Evolutionary conservation across 2,888 invertebrate genomes (phyloP), one percentile per base, ranked within the genome.

Genomic region (Drosophila greeni): DNA sequence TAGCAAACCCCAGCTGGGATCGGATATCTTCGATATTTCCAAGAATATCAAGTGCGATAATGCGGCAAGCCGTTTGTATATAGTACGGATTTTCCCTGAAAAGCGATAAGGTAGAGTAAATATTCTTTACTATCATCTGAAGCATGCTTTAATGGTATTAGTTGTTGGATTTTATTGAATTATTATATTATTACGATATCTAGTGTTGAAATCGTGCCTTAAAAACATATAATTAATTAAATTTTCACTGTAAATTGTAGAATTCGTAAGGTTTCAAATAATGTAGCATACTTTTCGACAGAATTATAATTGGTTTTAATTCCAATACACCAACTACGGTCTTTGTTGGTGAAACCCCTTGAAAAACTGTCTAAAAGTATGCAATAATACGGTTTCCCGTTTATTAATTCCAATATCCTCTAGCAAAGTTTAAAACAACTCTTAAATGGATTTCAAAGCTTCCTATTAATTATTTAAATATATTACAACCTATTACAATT

Each of bases 11-110:
- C n/a, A 0, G 11, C 18, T 24, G 11, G 55, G 23, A 53, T 56
- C 54, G 39, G 14, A 53, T 53, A 23, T 37, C 53, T 16, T n/a
- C 6, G 42, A 39, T 53, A 56, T 8, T 54, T 53, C 54, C 53
- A 31, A 31, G 55, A 31, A 53, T 14, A 23, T 24, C 7, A 49
- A 29, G 7, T 14, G 23, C 16, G 56, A 56, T 39, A 53, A 52
- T 5, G 12, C 12, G 9, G 23, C 12, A 36, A 36, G 1, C 16
- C 7, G 24, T 12, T 18, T 9, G 12, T 34, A 14, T 49, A 49
- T 12, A n/a, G 3, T 3, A 26, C 26, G 16, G 18, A 16, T n/a
- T 7, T 36, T 18, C 24, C 18, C 9, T 12, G 24, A 26, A 49
- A 0, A 9, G 9, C 11, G 20, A 20, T 48, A 48, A n/a, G 33